These are phyloP conservation scores for Diadumene lineata DNA, from an alignment of 92 coral and sea anemone genomes.

Conservation along the genomic window DNA sequence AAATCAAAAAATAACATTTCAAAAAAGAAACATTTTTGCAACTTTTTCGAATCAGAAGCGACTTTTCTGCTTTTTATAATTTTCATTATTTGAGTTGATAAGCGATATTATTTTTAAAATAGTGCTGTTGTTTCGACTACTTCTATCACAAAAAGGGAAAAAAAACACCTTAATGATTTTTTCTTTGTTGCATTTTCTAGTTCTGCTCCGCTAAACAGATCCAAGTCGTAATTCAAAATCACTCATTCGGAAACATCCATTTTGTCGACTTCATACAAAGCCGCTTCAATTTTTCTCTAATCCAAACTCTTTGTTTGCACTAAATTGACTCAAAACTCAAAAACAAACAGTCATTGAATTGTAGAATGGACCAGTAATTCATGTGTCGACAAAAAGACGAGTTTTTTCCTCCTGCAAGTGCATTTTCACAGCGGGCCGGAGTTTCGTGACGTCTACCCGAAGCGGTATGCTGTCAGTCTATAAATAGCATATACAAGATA, in stretches of 20 bases:
- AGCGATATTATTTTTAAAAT: no score
- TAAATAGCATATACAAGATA: conserved; percentile 10
- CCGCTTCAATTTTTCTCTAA: background rate
- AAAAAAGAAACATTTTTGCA: no score
- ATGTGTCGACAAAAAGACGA: background rate
- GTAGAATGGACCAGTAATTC: background rate
- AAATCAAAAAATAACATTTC: no score
- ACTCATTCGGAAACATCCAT: background rate
- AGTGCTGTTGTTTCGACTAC: no score
- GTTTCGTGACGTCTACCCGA: conserved; percentile 1
- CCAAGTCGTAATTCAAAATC: background rate
- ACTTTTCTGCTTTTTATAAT: no score
- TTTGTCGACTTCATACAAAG: background rate
- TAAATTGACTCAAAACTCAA: background rate
- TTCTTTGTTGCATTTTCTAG: no score
- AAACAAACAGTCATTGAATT: background rate
- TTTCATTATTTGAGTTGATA: no score
- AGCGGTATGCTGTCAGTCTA: background rate
- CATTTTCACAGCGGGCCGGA: background rate
- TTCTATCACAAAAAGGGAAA: no score
- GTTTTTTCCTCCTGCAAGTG: background rate
- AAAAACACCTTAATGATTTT: no score
- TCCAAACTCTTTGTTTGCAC: background rate
- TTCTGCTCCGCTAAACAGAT: no score
- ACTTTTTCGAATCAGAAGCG: no score